phyloP scores from a whole-genome alignment of 2,113 vertebrate species.

The Scolopax mira region DNA sequence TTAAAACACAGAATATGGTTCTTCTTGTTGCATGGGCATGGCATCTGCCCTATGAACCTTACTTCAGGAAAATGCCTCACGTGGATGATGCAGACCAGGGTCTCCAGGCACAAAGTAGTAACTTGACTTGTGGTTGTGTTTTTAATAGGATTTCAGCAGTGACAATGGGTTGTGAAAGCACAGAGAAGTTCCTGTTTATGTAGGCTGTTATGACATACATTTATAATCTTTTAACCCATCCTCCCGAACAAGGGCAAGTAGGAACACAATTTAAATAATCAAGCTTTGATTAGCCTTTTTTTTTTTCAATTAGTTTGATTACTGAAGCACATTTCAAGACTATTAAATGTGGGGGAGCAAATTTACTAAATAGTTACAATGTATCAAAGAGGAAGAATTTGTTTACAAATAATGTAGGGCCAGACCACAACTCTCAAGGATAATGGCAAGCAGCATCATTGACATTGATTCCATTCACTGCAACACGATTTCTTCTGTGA shows the following conservation, averaged over 20 bases:
- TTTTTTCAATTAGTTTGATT: conserved; percentile 18
- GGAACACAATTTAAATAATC: background rate
- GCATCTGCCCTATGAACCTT: background rate
- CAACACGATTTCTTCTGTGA: background rate
- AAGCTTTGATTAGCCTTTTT: background rate
- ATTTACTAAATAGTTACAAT: background rate
- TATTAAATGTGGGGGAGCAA: background rate
- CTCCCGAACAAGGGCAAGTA: background rate
- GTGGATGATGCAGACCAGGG: background rate
- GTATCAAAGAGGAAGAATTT: background rate
- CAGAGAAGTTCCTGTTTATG: background rate
- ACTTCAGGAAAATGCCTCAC: background rate
- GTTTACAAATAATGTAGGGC: background rate
- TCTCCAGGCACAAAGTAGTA: background rate
- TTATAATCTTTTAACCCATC: background rate
- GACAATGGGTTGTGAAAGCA: background rate
- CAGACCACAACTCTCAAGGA: background rate
- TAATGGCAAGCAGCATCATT: background rate
- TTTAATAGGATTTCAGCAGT: conserved; percentile 30
- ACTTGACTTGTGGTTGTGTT: conserved; percentile 34
- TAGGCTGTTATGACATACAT: background rate
- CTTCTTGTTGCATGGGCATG: background rate
- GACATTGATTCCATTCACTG: background rate
- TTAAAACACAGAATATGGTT: background rate
- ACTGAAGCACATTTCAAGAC: conserved; percentile 33